Evolutionary conservation across 1,140 invertebrate genomes (phyloP), one percentile per base, ranked within the genome.

Genomic region (Pachyrhynchus sulphureomaculatus): DNA sequence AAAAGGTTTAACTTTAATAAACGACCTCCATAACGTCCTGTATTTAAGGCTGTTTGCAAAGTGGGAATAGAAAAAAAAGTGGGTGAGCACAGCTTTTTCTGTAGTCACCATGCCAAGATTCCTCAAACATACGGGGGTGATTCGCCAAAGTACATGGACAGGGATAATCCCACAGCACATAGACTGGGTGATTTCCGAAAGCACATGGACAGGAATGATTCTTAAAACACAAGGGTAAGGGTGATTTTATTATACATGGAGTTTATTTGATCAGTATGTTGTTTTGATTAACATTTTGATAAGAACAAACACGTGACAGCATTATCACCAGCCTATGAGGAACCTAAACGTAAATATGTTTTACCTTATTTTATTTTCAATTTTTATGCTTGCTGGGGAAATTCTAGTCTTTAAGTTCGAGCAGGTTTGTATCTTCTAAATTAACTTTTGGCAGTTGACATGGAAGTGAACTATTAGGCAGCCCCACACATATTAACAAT

Each of bases 341-440:
- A 39, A 8, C 6, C 6, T 4, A 8, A 39, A 39, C n/a, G 17
- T 17, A 39, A 18, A 17, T 39, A 39, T 39, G 36, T 39, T 9
- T 39, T 5, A 18, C n/a, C 36, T 39, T 39, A 39, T 17, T 17
- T 4, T 39, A 39, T 17, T 17, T 4, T 39, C 10, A 9, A 20
- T 15, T n/a, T 29, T 55, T 12, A 39, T 52, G 34, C 32, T 52
- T 52, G 33, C 49, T 32, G 36, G 13, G 21, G 12, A 39, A 39
- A 23, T 52, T 17, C 12, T 33, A 49, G 18, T 10, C 49, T 32
- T 52, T 23, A 52, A 49, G 24, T 49, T 12, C 2, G 17, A 36
- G 23, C 49, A 52, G 49, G 49, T 52, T 36, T n/a, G 49, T 52
- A 29, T 29, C 23, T 52, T 52, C 49, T 12, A 52, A 52, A 52